Percentiles rank a stretch among this genome's conserved stretches.
These are phyloP conservation scores for Cyprinus carpio DNA, from an alignment of 2,113 vertebrate genomes.

Conservation along the genomic window DNA sequence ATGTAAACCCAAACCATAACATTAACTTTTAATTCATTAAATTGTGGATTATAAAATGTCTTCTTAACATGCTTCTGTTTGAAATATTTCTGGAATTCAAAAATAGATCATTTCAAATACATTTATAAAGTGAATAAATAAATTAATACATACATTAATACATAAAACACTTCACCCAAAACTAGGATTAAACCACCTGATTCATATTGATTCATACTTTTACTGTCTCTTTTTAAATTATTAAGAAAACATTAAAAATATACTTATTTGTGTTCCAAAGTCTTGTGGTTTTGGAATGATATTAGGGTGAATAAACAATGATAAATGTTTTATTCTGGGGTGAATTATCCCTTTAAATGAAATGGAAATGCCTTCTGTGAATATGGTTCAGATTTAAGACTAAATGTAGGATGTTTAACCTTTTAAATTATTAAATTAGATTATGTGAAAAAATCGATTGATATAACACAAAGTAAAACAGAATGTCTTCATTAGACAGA, in stretches of 20 bases:
- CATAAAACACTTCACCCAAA: background rate
- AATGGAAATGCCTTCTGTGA: background rate
- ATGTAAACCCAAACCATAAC: background rate
- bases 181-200: background rate
- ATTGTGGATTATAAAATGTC: background rate
- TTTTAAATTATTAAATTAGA: background rate
- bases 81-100: background rate
- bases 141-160: background rate
- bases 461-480: background rate
- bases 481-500: background rate
- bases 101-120: background rate
- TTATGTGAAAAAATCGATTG: background rate
- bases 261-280: background rate
- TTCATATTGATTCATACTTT: background rate
- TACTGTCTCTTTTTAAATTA: background rate
- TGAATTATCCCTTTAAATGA: background rate
- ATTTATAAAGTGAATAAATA: background rate
- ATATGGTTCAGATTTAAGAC: background rate
- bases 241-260: background rate
- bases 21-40: background rate
- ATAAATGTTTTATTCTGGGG: background rate
- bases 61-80: background rate
- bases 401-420: background rate
- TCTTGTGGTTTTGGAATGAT: background rate
- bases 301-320: background rate